Evolutionary conservation across 2,113 vertebrate genomes (phyloP), one percentile per base, ranked within the genome.

Genomic region (Riparia riparia): DNA sequence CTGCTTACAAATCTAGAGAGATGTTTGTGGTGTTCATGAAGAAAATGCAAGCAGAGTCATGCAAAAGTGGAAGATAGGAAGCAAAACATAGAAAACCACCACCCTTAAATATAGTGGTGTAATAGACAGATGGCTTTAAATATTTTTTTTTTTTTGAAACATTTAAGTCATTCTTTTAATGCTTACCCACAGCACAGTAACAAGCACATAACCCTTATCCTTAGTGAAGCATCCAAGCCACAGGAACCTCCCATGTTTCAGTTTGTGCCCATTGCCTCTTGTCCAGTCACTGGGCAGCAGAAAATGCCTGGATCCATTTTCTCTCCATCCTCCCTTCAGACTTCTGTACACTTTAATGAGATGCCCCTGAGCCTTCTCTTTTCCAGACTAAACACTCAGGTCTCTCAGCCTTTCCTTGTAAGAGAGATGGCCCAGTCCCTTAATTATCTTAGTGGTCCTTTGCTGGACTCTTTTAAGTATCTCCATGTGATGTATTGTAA

Each of bases 61-160:
- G 68, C 22, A 89, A 74, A 93, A 89, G 69, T 78, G 83, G 81
- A 90, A 89, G 57, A 37, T 68, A 80, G 80, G 71, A 94, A 77
- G 24, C 26, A 73, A 87, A 92, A 80, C 32, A 70, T 47, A 73
- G 26, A 83, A 86, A 93, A 34, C 5, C 57, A 73, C 22, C 47
- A 86, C 7, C 8, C 37, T 77, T 58, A 74, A 90, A 29, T 58
- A 61, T 31, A 21, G 47, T 2, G 2, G 45, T 64, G 24, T 56
- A 58, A 82, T 18, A 74, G 32, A 68, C 66, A 80, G 44, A 71
- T 85, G 53, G 26, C 24, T 94, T 93, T 57, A 22, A 18, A 16
- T n/a, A n/a, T n/a, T 26, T 17, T 61, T 8, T 8, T n/a, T n/a
- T 16, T 12, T 37, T 41, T 17, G 10, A 37, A 37, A 24, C 34